phyloP scores from a whole-genome alignment of 92 coral and sea anemone genomes.

The Bergia puertoricense region DNA sequence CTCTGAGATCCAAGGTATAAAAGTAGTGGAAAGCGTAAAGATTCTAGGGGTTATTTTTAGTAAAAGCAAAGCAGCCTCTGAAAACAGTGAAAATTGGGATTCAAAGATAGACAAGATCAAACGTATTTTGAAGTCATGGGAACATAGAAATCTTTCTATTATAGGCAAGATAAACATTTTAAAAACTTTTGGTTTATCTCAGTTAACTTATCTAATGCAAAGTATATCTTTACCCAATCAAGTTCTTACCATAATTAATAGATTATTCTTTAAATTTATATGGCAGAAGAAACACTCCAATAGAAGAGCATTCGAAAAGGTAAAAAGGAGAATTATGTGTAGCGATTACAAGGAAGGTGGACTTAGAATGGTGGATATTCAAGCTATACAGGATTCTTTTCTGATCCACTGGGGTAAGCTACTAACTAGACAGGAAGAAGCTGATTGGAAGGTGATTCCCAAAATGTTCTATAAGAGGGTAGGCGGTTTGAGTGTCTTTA shows the following conservation, averaged over 20 bases:
- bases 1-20: not conserved
- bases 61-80: not conserved
- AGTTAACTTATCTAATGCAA: not conserved
- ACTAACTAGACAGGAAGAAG: not conserved
- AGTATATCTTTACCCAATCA: not conserved
- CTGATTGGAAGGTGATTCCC: conserved; percentile 2
- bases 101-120: not conserved
- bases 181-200: conserved; percentile 11
- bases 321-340: not conserved
- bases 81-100: not conserved
- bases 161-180: not conserved
- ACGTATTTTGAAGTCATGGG: not conserved
- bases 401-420: not conserved
- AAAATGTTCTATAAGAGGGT: not conserved
- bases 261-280: not conserved
- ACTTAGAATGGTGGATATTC: not conserved
- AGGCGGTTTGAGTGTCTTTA: not conserved
- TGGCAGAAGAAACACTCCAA: not conserved
- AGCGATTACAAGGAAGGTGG: no score
- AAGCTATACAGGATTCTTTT: conserved; percentile 6
- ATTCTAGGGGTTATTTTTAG: not conserved
- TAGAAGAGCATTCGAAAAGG: not conserved
- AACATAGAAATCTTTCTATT: not conserved
- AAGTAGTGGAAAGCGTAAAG: conserved; percentile 8
- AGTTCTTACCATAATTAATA: not conserved